These are phyloP conservation scores for Lacerta bilineata DNA, from an alignment of 2,797 vertebrate genomes.

Conservation along the genomic window DNA sequence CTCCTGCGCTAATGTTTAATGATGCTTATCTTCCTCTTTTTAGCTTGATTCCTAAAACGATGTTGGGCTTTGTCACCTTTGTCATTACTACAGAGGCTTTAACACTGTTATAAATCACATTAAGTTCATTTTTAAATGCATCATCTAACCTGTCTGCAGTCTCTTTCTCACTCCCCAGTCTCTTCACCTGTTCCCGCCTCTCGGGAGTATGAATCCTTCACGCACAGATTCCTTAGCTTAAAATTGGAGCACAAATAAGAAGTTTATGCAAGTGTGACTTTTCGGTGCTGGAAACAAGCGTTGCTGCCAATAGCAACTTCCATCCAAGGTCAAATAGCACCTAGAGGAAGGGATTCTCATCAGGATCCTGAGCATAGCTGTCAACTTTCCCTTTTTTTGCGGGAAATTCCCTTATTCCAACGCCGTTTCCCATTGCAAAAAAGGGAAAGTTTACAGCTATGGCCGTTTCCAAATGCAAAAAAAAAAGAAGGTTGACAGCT, in stretches of 20 bases:
- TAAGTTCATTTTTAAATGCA: constrained; percentile 4
- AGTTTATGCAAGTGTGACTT: not conserved
- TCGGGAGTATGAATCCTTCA: not conserved
- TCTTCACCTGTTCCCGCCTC: not conserved
- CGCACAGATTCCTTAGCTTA: not conserved
- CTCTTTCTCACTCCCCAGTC: not conserved
- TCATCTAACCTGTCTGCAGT: not conserved
- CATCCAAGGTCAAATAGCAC: not conserved
- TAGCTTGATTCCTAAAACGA: constrained; percentile 7
- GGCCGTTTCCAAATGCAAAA: no score
- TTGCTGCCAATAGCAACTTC: not conserved
- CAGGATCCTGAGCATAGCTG: not conserved
- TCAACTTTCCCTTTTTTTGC: no score
- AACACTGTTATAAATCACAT: not conserved
- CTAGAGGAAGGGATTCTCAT: not conserved
- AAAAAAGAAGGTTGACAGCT: no score
- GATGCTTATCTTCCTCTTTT: not conserved
- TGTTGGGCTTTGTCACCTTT: constrained; percentile 9
- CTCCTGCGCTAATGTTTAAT: constrained; percentile 14
- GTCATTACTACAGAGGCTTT: not conserved
- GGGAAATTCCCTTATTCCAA: no score
- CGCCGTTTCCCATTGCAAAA: no score
- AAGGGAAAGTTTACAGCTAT: no score
- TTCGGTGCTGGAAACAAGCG: not conserved
- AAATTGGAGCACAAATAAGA: constrained; percentile 5